Evolutionary conservation across 2,888 invertebrate species (phyloP), one percentile per base, ranked within the genome.

Genomic region (Uropetala carovei): DNA sequence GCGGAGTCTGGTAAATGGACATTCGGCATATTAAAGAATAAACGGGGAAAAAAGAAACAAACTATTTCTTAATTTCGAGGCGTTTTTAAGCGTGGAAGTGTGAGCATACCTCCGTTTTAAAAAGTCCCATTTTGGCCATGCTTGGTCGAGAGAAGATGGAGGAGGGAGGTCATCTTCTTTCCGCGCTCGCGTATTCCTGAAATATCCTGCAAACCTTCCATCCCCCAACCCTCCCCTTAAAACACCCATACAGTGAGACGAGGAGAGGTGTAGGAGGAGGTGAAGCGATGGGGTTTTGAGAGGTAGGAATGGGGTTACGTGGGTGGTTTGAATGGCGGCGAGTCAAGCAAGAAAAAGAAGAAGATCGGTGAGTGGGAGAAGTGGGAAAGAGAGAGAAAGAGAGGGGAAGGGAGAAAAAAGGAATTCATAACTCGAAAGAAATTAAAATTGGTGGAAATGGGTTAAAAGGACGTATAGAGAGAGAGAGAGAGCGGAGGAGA

Each of bases 181-280:
- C 75, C 13, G 10, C 11, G 22, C 75, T 75, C 75, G 75, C 22
- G 75, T 75, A 75, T 75, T 75, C 75, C 75, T 75, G 75, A 75
- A 75, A 75, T 75, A 75, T 27, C 75, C 75, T 75, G 75, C 75
- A 75, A 27, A 75, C 75, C 75, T 22, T 75, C 75, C n/a, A n/a
- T n/a, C n/a, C n/a, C 43, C 43, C 43, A 1, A 43, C 1, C 43
- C 43, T 5, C 5, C 43, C 43, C 43, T 5, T 75, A 22, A 75
- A 75, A 75, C 22, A 75, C 75, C 75, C 75, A 27, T 75, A 27
- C 75, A 75, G 13, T 75, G 75, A 18, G 68, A 68, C 22, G 68
- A 5, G 43, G 43, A 75, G 75, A 75, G 75, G 75, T 27, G 27
- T 75, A 27, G 22, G 75, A 75, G n/a, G 60, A 18, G 13, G 22